These are phyloP conservation scores for Pheosia tremula DNA, from an alignment of 2,888 invertebrate species.

Conservation along the genomic window DNA sequence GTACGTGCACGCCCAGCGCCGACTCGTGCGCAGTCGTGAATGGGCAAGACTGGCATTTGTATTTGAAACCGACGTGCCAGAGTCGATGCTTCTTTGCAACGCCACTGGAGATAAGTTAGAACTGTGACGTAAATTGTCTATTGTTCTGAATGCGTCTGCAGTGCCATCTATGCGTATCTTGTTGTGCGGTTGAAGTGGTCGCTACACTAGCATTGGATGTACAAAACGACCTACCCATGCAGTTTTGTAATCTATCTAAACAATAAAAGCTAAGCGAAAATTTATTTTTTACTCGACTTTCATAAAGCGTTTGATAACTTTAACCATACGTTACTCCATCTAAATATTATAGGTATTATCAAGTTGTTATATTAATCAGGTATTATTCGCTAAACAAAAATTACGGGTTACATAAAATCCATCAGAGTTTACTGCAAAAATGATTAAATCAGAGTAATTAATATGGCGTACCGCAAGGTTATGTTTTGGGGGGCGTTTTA, in stretches of 20 bases:
- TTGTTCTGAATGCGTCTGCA: background rate
- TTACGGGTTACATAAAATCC: too few relatives aligned
- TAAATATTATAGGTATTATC: background rate
- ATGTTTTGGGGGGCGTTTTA: background rate
- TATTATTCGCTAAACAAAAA: too few relatives aligned
- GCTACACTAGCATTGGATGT: too few relatives aligned
- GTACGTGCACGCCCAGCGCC: constrained; percentile 32
- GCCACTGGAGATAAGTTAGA: constrained; percentile 19
- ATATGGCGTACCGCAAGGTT: background rate
- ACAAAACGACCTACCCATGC: too few relatives aligned
- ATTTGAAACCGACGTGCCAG: constrained; percentile 39
- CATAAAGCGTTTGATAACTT: background rate
- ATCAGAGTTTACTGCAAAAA: too few relatives aligned
- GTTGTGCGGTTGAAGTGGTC: too few relatives aligned
- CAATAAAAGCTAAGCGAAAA: background rate
- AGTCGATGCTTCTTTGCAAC: constrained; percentile 40
- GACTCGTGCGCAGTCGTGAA: constrained; percentile 35
- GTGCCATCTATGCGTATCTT: too few relatives aligned
- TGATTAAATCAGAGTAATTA: background rate
- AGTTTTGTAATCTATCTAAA: too few relatives aligned
- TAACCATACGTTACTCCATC: background rate
- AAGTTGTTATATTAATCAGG: too few relatives aligned
- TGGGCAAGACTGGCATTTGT: constrained; percentile 35
- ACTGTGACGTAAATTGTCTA: background rate
- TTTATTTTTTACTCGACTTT: background rate